A percentile compares a stretch with the other conserved stretches of the same genome.
Evolutionary conservation across 2,797 vertebrate genomes (phyloP).

Genomic region (Coregonus ussuriensis): DNA sequence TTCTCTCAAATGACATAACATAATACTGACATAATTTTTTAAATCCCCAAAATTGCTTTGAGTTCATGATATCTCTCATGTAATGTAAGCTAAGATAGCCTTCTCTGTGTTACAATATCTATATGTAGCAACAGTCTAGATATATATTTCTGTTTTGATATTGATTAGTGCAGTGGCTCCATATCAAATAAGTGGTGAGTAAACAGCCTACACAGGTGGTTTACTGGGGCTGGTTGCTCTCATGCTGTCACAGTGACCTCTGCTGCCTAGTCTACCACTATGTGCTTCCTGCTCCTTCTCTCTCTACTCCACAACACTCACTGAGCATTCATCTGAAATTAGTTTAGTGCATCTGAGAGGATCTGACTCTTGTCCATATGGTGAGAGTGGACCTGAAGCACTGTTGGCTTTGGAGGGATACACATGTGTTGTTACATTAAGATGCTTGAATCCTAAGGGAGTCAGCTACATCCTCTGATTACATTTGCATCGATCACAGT

Average conservation of each 20-base stretch:
- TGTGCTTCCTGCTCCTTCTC: slow-evolving; percentile 2
- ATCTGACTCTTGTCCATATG: slow-evolving; percentile 43
- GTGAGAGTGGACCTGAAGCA: slow-evolving; percentile 49
- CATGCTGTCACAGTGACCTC: slow-evolving; percentile 66
- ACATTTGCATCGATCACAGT: background rate
- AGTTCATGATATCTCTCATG: background rate
- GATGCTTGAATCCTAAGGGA: slow-evolving; percentile 61
- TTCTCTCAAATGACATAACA: background rate
- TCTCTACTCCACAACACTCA: background rate
- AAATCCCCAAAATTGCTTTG: background rate
- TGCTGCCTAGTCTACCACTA: slow-evolving; percentile 50
- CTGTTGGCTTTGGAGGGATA: slow-evolving; percentile 53
- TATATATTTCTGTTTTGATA: background rate
- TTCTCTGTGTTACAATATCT: too few relatives aligned
- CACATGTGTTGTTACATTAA: slow-evolving; percentile 28
- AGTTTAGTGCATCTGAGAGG: background rate
- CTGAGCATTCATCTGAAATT: background rate
- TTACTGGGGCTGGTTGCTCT: slow-evolving; percentile 15
- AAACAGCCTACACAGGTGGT: slow-evolving; percentile 16
- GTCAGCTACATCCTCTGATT: slow-evolving; percentile 34
- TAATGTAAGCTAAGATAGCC: background rate
- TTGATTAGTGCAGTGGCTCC: background rate
- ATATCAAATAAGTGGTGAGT: background rate
- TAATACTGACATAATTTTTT: background rate
- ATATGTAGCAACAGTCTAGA: too few relatives aligned